Base-by-base conservation (phyloP, 1,140 invertebrate genomes). In the Artemia franciscana region DNA sequence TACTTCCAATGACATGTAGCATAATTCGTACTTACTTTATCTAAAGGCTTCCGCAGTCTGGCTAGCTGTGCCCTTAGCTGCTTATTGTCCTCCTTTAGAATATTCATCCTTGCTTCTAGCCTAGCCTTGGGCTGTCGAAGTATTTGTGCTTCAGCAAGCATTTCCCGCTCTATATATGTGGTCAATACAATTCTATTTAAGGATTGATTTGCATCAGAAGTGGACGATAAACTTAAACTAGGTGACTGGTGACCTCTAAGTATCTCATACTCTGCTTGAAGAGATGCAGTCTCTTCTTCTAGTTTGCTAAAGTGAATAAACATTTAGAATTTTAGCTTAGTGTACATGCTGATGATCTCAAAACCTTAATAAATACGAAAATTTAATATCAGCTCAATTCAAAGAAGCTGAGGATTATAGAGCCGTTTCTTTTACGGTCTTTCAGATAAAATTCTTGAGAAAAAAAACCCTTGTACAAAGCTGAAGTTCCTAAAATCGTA, bases 1-100 rank as follows among this genome's bases (percentile, higher is more conserved):
- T n/a, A n/a, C n/a, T n/a, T n/a, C n/a, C n/a, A n/a, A n/a, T n/a
- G n/a, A n/a, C n/a, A n/a, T n/a, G n/a, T n/a, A n/a, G n/a, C n/a
- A n/a, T n/a, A n/a, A n/a, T n/a, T n/a, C n/a, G n/a, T n/a, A n/a
- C n/a, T 64, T 70, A 84, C 85, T 78, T 95, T 89, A 67, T 92
- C 88, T 56, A 95, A 75, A 26, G 95, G 77, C 70, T 91, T 84
- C 59, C 88, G 76, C 39, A 93, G 76, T 70, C 91, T 77, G 69
- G 87, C 84, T 60, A 94, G 73, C 66, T 80, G 79, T 24, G 74
- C 71, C 68, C 79, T 79, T 51, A 81, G 67, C 71, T 95, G 91
- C 25, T 88, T 76, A 76, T 97, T 98, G 72, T 96, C 92, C 71
- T 96, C 91, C 75, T 97, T 92, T 21, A 98, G 76, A 69, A 97